These are phyloP conservation scores for Xenopus borealis DNA, from an alignment of 2,113 vertebrate species.

Conservation along the genomic window DNA sequence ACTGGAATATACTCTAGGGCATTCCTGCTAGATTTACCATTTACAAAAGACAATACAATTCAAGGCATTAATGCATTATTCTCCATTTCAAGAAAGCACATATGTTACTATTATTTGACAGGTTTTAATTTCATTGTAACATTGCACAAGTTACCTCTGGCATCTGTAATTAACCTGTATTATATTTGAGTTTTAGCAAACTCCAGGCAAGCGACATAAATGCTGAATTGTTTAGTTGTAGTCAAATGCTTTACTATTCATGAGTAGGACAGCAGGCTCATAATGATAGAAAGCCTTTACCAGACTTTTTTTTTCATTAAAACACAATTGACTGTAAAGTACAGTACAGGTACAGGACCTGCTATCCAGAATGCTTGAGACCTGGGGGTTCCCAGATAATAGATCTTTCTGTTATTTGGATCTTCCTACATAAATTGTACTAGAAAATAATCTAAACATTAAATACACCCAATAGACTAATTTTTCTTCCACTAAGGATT, in stretches of 20 bases:
- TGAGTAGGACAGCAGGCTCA: neutral
- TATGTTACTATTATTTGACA: slow-evolving; percentile 60
- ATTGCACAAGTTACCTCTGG: slow-evolving; percentile 69
- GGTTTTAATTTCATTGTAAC: slow-evolving; percentile 75
- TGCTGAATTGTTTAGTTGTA: slow-evolving; percentile 67
- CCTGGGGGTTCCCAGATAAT: too few relatives aligned
- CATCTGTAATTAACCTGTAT: slow-evolving; percentile 75
- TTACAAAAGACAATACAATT: slow-evolving; percentile 56
- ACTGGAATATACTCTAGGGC: slow-evolving; percentile 55
- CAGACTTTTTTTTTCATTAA: neutral
- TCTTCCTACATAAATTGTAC: too few relatives aligned
- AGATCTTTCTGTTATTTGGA: too few relatives aligned
- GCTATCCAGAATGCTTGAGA: too few relatives aligned
- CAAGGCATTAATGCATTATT: slow-evolving; percentile 60
- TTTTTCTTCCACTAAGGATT: too few relatives aligned
- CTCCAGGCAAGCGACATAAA: slow-evolving; percentile 69
- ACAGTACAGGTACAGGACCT: too few relatives aligned
- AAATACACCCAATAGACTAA: too few relatives aligned
- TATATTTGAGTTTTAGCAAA: slow-evolving; percentile 67
- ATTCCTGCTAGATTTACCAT: slow-evolving; percentile 54
- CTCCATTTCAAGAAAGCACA: slow-evolving; percentile 64
- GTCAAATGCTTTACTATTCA: slow-evolving; percentile 53
- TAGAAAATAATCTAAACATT: too few relatives aligned
- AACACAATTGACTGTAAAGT: too few relatives aligned
- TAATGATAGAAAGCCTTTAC: slow-evolving; percentile 31